phyloP scores from a whole-genome alignment of 2,797 vertebrate genomes.

The Hippocampus kuda region DNA sequence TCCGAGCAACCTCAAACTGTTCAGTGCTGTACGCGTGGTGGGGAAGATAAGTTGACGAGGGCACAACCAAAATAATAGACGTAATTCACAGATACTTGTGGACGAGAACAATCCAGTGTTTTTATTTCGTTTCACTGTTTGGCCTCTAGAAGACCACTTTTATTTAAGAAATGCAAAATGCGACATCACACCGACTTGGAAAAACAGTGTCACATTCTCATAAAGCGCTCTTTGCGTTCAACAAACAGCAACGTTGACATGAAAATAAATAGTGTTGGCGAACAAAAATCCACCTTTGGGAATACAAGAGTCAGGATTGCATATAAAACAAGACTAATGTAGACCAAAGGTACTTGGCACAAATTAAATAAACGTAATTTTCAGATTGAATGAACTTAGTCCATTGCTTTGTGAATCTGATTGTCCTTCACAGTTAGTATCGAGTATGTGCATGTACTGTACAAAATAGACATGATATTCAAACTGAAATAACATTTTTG shows the following conservation, averaged over 20 bases:
- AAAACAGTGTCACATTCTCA: conserved; percentile 67
- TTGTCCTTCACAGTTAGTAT: conserved; percentile 72
- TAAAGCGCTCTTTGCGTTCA: conserved; percentile 68
- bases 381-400: conserved; percentile 49
- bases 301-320: conserved; percentile 65
- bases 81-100: conserved; percentile 52
- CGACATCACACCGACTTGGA: conserved; percentile 58
- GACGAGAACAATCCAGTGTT: conserved; percentile 70
- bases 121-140: conserved; percentile 65
- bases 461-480: conserved; percentile 56
- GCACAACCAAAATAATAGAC: conserved; percentile 28
- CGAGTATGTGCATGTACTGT: conserved; percentile 51
- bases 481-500: conserved; percentile 44
- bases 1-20: conserved; percentile 21
- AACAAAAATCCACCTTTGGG: conserved; percentile 58
- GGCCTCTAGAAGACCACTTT: conserved; percentile 61
- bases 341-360: conserved; percentile 67
- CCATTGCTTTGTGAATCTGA: conserved; percentile 69
- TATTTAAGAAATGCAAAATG: conserved; percentile 66
- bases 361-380: conserved; percentile 62
- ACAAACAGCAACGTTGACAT: conserved; percentile 72
- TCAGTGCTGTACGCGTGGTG: background rate
- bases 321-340: conserved; percentile 62
- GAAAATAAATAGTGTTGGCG: conserved; percentile 66
- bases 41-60: background rate